A percentile compares a stretch with the other conserved stretches of the same genome.
Conservation (phyloP, 2,888 invertebrate genomes). For the Therioaphis trifolii region DNA sequence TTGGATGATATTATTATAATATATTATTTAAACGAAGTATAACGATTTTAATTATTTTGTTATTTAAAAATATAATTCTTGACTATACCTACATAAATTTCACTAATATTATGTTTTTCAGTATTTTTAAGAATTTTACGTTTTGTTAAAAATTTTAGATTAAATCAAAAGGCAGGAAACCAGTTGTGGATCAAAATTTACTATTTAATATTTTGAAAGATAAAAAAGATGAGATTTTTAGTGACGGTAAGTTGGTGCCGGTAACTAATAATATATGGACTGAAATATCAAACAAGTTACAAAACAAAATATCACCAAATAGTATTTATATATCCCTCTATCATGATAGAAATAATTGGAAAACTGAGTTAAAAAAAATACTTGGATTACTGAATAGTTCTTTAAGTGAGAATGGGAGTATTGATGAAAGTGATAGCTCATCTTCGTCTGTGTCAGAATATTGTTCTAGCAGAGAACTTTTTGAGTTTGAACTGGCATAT, state of each 20-base stretch:
- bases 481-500: conserved; percentile 19
- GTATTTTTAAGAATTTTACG: no score
- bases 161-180: conserved; percentile 7
- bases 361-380: conserved; percentile 2
- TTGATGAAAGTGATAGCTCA: neutral
- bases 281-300: neutral
- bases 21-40: no score
- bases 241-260: neutral
- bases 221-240: conserved; percentile 7
- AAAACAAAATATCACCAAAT: neutral
- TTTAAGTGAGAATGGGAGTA: neutral
- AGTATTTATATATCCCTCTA: neutral
- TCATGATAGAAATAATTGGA: conserved; percentile 12
- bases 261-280: neutral
- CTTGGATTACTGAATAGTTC: neutral
- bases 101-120: no score
- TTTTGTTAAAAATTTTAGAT: neutral
- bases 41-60: no score
- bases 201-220: conserved; percentile 11
- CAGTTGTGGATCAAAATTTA: neutral
- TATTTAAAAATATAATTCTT: no score
- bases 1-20: no score
- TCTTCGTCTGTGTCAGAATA: neutral
- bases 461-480: neutral
- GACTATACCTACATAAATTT: no score